A percentile compares a stretch with the other conserved stretches of the same genome.
These are phyloP conservation scores for Microcebus lehilahytsara DNA, from an alignment of 2,113 vertebrate genomes.

Conservation along the genomic window DNA sequence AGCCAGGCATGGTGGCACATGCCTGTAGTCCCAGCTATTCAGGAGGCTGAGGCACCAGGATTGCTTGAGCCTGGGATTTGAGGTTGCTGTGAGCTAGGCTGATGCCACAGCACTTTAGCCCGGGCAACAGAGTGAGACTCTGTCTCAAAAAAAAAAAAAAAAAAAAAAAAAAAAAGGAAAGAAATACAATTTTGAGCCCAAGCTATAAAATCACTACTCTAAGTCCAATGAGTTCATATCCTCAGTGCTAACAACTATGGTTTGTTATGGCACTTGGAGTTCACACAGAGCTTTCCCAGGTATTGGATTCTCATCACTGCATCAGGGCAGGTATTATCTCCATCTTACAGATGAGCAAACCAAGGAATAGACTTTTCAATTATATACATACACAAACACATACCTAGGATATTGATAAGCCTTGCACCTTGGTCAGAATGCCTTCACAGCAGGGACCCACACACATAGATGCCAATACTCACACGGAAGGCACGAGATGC, in stretches of 20 bases:
- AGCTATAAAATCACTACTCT: not conserved
- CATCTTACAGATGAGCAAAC: conserved; percentile 8
- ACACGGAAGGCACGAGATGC: not conserved
- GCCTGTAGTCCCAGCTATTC: too few species aligned
- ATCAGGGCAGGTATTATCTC: not conserved
- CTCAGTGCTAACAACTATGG: not conserved
- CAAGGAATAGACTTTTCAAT: not conserved
- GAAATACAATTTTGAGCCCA: not conserved
- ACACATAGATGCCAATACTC: not conserved
- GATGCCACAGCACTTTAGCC: too few species aligned
- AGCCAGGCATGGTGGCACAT: too few species aligned
- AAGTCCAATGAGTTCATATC: not conserved
- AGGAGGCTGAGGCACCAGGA: too few species aligned
- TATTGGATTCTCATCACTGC: not conserved
- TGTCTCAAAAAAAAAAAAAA: too few species aligned
- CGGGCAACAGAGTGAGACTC: too few species aligned
- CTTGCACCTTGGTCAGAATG: not conserved
- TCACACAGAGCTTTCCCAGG: not conserved
- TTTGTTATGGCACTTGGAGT: not conserved
- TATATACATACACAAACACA: not conserved
- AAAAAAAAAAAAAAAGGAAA: too few species aligned
- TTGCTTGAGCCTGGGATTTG: too few species aligned
- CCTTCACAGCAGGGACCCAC: not conserved
- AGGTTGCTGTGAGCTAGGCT: too few species aligned
- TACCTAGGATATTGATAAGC: not conserved